Base-by-base conservation (phyloP, 2,888 invertebrate genomes). In the Epirrhoe alternata region DNA sequence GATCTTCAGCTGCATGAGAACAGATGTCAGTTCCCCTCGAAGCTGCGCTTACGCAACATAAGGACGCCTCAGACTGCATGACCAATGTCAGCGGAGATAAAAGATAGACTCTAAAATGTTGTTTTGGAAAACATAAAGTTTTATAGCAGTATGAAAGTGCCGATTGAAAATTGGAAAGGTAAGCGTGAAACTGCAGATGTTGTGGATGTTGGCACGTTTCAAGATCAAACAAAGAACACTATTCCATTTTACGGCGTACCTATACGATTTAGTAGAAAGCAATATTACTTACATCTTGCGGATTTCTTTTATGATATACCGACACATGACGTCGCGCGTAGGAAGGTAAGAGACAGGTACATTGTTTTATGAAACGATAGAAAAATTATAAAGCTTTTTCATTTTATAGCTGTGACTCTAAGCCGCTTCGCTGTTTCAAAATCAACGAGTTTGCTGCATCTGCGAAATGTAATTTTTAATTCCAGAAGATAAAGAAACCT, bases 151-250 rank as follows among this genome's bases (percentile, higher is more conserved):
- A 78, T 80, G 85, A 84, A 86, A 84, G 80, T 81, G 77, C 77
- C 85, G 86, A 87, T 83, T 87, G 89, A 88, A 91, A 91, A 91
- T 90, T 86, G 85, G 85, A 86, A 88, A 87, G 86, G 88, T 85
- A 86, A 88, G 84, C 92, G 89, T 91, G 89, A 88, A 90, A 92
- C 87, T 86, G 87, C 92, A 92, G 92, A 92, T 92, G 74, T 62
- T 64, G 58, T 61, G 17, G 63, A 64, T 50, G 68, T 57, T 60
- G 56, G 67, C 67, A 64, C 67, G 67, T 63, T 64, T 64, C 61
- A 57, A 61, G 57, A 68, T 64, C 68, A 68, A 68, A 68, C 64
- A 68, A 68, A 64, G 64, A 50, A 24, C 42, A 61, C 60, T 61
- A 61, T 64, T 64, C 61, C 16, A 54, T 64, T 68, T 64, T 61